Evolutionary conservation across 2,797 vertebrate genomes (phyloP), one percentile per base, ranked within the genome.

Genomic region (Malacoraja senta): DNA sequence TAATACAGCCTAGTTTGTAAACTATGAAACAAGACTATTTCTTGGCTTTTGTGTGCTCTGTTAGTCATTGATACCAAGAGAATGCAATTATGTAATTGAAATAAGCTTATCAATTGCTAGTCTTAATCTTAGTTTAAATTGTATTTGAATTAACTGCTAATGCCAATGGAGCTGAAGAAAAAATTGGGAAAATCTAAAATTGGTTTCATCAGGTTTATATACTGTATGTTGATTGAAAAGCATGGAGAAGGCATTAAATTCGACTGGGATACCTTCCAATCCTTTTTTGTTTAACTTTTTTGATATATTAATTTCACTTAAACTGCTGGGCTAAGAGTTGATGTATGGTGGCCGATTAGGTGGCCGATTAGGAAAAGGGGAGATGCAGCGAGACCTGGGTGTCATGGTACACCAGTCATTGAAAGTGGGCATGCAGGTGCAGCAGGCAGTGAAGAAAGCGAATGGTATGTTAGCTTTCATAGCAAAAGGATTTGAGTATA

Each of bases 81-180:
- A 68, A 9, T 35, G 8, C 1, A 21, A 10, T 32, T 61, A 65
- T 68, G 63, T 21, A 65, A 15, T 65, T 88, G 15, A 32, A 88
- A 6, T 91, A 71, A 35, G 21, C 44, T 74, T 53, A 91, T 91
- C 35, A 91, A 91, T 74, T 91, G 6, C 90, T 15, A 91, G 35
- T 74, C 72, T 91, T 74, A 76, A 92, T 76, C 58, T 92, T 91
- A 91, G 4, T 74, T 74, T 76, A 58, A 76, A 76, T 92, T 76
- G 71, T 74, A 26, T 53, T 38, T 13, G 32, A 91, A 29, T 74
- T 91, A 53, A 74, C 35, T 12, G 24, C 24, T 26, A 53, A 91
- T 26, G 19, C 26, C 38, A 8, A 26, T 53, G 21, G 13, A 91
- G 65, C 19, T 17, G 19, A 88, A 68, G 61, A 68, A 68, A 8